Evolutionary conservation across 2,888 invertebrate genomes (phyloP).

Genomic region (Cenopis cana): DNA sequence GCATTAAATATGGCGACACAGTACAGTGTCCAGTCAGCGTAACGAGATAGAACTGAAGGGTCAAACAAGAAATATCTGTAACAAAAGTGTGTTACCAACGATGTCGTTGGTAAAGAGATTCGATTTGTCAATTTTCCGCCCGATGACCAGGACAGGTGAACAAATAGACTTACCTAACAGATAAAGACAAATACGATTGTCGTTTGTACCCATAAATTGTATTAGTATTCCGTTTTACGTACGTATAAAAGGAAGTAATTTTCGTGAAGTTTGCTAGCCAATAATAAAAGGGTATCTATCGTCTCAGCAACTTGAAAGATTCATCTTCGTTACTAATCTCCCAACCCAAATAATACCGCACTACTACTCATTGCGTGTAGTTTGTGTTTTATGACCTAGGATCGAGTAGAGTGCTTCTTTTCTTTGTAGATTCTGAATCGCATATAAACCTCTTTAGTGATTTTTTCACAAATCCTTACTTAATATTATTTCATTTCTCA

Average conservation of each 20-base stretch:
- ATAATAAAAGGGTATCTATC: neutral
- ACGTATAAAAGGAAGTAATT: neutral
- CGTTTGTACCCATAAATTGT: neutral
- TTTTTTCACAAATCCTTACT: too few relatives aligned
- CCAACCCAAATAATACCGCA: neutral
- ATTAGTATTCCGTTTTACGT: neutral
- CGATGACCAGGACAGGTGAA: neutral
- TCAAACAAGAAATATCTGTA: conserved; percentile 11
- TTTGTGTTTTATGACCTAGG: too few relatives aligned
- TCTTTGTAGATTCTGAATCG: too few relatives aligned
- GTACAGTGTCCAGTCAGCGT: neutral
- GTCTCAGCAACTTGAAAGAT: neutral
- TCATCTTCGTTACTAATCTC: neutral
- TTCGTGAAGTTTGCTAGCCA: too few relatives aligned
- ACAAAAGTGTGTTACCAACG: neutral
- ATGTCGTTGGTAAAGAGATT: conserved; percentile 4
- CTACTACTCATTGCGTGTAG: too few relatives aligned
- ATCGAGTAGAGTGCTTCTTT: too few relatives aligned
- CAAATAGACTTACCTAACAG: conserved; percentile 9
- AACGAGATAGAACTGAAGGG: neutral
- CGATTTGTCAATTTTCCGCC: conserved; percentile 22
- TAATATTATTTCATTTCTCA: too few relatives aligned
- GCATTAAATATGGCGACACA: neutral
- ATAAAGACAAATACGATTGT: neutral
- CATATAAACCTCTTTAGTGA: too few relatives aligned